These are phyloP conservation scores for Plumapathes pennacea DNA, from an alignment of 92 coral and sea anemone species.

Conservation along the genomic window DNA sequence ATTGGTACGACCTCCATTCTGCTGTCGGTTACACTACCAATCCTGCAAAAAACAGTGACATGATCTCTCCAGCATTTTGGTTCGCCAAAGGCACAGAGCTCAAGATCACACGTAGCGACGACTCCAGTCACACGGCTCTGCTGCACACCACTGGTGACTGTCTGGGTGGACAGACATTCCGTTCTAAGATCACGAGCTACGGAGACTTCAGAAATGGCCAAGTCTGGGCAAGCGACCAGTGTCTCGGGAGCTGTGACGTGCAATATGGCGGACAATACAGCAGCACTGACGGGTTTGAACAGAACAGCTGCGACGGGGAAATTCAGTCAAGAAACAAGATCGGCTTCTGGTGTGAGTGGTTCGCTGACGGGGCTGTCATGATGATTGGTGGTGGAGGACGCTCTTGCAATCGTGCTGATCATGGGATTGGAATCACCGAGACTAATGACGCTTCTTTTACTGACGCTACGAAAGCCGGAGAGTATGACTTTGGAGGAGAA, in stretches of 20 bases:
- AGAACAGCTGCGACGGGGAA: slow-evolving; percentile 4
- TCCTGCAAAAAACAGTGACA: too few relatives aligned
- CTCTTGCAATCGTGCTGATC: slow-evolving; percentile 26
- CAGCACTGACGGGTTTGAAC: slow-evolving; percentile 9
- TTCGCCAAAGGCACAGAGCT: too few relatives aligned
- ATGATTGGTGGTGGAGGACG: slow-evolving; percentile 42
- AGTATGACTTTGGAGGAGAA: slow-evolving; percentile 13
- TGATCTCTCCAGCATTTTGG: too few relatives aligned
- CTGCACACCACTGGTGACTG: too few relatives aligned
- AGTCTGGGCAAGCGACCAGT: slow-evolving; percentile 17
- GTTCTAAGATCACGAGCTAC: slow-evolving; percentile 16
- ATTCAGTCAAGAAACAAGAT: slow-evolving; percentile 7
- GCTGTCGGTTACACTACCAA: too few relatives aligned
- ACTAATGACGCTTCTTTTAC: background rate
- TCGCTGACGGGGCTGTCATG: slow-evolving; percentile 24
- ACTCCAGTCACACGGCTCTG: too few relatives aligned
- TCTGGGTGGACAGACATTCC: too few relatives aligned
- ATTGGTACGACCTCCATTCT: too few relatives aligned
- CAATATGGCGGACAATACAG: slow-evolving; percentile 18
- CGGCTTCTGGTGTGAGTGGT: slow-evolving; percentile 18
- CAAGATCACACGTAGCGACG: too few relatives aligned
- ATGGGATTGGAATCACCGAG: slow-evolving; percentile 28
- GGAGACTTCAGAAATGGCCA: slow-evolving; percentile 10
- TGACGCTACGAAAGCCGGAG: background rate
- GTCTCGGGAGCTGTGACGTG: slow-evolving; percentile 27